Evolutionary conservation across 1,140 invertebrate species (phyloP), one percentile per base, ranked within the genome.

Genomic region (Eumeta japonica): DNA sequence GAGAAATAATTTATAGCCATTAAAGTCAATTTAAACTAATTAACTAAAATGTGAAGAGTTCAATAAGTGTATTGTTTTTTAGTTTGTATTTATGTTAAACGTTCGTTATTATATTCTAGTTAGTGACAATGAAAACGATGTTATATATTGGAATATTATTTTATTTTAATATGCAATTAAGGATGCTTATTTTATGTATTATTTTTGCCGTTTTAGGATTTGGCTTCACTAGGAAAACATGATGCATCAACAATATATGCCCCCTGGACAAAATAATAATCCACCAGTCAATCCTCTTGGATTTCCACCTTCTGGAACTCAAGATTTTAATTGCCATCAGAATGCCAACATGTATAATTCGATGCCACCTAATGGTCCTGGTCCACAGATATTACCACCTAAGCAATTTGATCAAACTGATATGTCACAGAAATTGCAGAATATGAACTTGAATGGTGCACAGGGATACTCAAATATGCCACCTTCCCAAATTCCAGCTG

Each of bases 261-360:
- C 68, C 10, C 71, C 70, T 14, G 72, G 68, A 28, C 70, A 67
- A 41, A 74, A 73, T 44, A 75, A 76, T 38, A 76, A 73, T 53
- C 52, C 58, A 40, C 61, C 65, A 24, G 58, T 35, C 33, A 68
- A 67, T 41, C 64, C 65, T 7, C 36, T 68, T 24, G 49, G 51
- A 19, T 61, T 52, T 39, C 62, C 59, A 36, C 61, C 57, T 20
- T 46, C 45, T n/a, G n/a, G n/a, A 14, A 62, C 62, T 2, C 62
- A 68, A 46, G 71, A 75, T 12, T 65, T 48, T 36, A 74, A 70
- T 32, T 64, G 66, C 11, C 55, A 72, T 27, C 63, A 67, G 15
- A 75, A 70, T 45, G 55, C 64, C 3, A 72, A 72, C 33, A 50
- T 59, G n/a, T 66, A 55, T 28, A 58, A 39, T 28, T 63, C 68